Conservation (phyloP, 1,140 invertebrate genomes). For the Cepaea nemoralis region DNA sequence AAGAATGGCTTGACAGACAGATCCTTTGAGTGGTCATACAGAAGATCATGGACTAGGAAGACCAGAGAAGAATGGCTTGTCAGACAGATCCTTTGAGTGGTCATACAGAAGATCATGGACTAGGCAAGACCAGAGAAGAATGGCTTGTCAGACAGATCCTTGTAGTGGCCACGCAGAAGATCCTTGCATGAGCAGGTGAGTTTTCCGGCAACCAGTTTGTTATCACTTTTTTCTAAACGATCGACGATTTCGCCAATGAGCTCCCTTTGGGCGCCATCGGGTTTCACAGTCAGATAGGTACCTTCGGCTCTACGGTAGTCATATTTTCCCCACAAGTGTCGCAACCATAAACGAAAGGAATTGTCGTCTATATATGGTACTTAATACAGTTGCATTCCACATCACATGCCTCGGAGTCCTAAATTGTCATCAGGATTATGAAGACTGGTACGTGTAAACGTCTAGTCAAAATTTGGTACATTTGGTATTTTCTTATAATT, state of each 20-base stretch:
- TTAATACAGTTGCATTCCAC: no score
- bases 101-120: slow-evolving; percentile 98
- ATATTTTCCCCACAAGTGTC: no score
- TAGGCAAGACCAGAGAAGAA: slow-evolving; percentile 96
- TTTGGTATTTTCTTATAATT: no score
- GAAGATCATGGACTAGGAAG: slow-evolving; percentile 97
- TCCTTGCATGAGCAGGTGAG: slow-evolving; percentile 79
- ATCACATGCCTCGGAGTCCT: no score
- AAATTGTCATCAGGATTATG: no score
- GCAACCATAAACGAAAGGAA: no score
- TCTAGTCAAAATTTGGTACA: no score
- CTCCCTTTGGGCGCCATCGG: slow-evolving; percentile 97
- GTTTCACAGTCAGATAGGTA: slow-evolving; percentile 98
- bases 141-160: slow-evolving; percentile 86
- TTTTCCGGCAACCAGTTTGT: slow-evolving; percentile 97
- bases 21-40: no score
- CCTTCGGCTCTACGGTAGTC: slow-evolving; percentile 79
- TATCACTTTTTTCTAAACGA: slow-evolving; percentile 96
- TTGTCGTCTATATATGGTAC: no score
- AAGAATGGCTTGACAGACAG: no score
- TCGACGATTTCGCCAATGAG: slow-evolving; percentile 95
- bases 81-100: no score
- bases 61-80: slow-evolving; percentile 93
- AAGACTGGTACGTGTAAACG: no score
- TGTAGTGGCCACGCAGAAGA: slow-evolving; percentile 77